Evolutionary conservation across 2,113 vertebrate genomes (phyloP).

Genomic region (Nothoprocta perdicaria): DNA sequence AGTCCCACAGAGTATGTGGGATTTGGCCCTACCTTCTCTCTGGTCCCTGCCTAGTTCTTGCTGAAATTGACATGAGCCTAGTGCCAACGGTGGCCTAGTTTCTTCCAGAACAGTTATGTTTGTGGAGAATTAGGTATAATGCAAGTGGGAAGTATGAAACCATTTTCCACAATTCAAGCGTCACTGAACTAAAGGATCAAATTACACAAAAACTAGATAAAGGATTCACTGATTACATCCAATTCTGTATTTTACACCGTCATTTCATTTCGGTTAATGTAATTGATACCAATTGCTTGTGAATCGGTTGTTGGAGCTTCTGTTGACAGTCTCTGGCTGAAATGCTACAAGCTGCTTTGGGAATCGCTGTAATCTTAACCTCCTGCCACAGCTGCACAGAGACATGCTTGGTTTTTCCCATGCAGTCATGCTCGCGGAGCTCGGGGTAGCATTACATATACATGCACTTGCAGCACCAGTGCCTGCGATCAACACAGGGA

Average conservation of each 20-base stretch:
- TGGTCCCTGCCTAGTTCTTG: not conserved
- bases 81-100: not conserved
- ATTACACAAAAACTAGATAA: not conserved
- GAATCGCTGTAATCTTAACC: not conserved
- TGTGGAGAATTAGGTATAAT: not conserved
- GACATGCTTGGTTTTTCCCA: not conserved
- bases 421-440: not conserved
- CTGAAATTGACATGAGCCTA: not conserved
- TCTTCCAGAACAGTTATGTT: not conserved
- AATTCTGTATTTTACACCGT: not conserved
- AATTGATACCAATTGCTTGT: not conserved
- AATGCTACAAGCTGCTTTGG: not conserved
- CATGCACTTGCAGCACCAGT: not conserved
- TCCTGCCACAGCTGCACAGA: not conserved
- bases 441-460: fast-evolving
- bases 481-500: not conserved
- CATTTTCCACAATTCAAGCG: not conserved
- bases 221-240: not conserved
- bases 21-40: not conserved
- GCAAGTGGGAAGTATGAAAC: not conserved
- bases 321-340: not conserved
- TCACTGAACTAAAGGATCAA: not conserved
- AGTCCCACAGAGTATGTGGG: no score
- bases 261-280: not conserved
- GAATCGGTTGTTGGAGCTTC: not conserved